Evolutionary conservation across 2,797 vertebrate genomes (phyloP).

Genomic region (Siniperca scherzeri): DNA sequence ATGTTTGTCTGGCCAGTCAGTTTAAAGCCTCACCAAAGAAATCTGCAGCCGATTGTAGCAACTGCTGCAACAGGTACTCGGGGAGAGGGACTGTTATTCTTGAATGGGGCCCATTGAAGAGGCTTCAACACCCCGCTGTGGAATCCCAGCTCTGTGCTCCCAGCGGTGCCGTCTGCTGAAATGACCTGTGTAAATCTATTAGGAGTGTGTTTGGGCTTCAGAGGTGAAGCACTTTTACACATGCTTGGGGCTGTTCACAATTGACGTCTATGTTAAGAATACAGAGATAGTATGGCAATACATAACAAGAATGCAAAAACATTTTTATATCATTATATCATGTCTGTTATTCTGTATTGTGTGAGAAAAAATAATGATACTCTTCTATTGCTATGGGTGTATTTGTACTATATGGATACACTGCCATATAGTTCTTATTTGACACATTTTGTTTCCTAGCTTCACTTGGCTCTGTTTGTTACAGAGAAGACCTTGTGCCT

Average conservation of each 20-base stretch:
- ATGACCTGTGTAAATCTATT: constrained; percentile 81
- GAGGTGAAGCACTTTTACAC: constrained; percentile 75
- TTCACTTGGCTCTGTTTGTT: constrained; percentile 27
- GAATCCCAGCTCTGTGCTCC: constrained; percentile 72
- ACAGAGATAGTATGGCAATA: background rate
- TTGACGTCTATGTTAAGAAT: constrained; percentile 53
- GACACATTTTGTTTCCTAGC: constrained; percentile 1
- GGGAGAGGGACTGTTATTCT: constrained; percentile 71
- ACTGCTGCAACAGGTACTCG: constrained; percentile 80
- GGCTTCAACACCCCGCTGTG: constrained; percentile 64
- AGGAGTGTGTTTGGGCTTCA: constrained; percentile 65
- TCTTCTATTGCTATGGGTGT: background rate
- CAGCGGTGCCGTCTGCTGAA: constrained; percentile 67
- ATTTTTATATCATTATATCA: background rate
- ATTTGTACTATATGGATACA: background rate
- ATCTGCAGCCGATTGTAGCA: constrained; percentile 63
- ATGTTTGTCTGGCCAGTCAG: constrained; percentile 21
- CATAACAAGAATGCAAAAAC: background rate
- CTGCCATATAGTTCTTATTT: background rate
- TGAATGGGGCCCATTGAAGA: constrained; percentile 71
- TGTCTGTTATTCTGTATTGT: constrained; percentile 3
- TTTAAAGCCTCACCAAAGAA: constrained; percentile 46
- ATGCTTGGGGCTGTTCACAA: constrained; percentile 53
- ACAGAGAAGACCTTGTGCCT: constrained; percentile 48
- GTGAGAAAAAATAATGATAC: background rate